Base-by-base conservation (phyloP, 2,113 vertebrate species). In the Sander lucioperca region DNA sequence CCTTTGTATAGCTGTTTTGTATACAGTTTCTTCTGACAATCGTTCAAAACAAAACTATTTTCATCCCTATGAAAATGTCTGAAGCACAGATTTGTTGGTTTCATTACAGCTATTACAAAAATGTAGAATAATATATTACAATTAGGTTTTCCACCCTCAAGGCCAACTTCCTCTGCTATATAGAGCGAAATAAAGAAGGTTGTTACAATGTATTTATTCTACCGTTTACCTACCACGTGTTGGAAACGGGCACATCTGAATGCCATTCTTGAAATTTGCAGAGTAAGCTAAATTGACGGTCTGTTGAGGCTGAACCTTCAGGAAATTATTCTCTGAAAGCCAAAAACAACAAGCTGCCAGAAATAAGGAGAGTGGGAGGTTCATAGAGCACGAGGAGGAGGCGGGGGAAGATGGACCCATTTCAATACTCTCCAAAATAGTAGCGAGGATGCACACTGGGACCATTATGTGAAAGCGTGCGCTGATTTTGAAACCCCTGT, bases 281-380 rank as follows among this genome's bases (percentile, higher is more conserved):
- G 66, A 48, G 75, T 90, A 83, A 88, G 92, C 79, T 68, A 74
- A 89, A 86, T 59, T 27, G 23, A 62, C 53, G 33, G 58, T 86
- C 79, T 83, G 74, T 85, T 88, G 85, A 84, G 86, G 80, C 82
- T 68, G 71, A 77, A 21, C 67, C 73, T 80, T 78, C 85, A 94
- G 93, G 93, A 94, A 93, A 93, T 93, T 77, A 85, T 84, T 48
- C 50, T 43, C 65, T 67, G 8, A 69, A 84, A 84, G 90, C 91
- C 94, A 95, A 93, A 93, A 89, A 88, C 92, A 93, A 94, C 90
- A 93, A 88, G 77, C 74, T 81, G 61, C 64, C 61, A 68, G 65
- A 72, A 79, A 85, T 65, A 67, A 90, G 88, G 53, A 71, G 80
- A 84, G 77, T 30, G 69, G 87, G 85, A 82, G 82, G 79, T 83